phyloP scores from a whole-genome alignment of 2,797 vertebrate genomes.

The Staurois parvus region DNA sequence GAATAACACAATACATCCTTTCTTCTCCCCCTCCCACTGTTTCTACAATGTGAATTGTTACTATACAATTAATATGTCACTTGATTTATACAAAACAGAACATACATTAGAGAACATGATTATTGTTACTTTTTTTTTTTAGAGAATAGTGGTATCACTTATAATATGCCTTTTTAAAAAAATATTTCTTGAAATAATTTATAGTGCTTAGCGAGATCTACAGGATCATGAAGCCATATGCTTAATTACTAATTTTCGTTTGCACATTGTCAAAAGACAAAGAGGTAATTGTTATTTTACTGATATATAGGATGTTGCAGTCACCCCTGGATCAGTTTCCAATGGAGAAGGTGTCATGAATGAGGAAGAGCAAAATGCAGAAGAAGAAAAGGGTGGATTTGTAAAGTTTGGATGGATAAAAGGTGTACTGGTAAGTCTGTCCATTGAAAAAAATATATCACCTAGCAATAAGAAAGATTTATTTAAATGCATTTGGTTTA shows the following conservation, averaged over 20 bases:
- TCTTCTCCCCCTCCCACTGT: too few relatives aligned
- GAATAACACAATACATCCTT: too few relatives aligned
- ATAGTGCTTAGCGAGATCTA: too few relatives aligned
- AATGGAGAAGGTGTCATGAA: conserved; percentile 78
- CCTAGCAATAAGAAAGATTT: background rate
- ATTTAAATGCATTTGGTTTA: background rate
- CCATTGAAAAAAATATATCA: background rate
- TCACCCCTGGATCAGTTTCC: conserved; percentile 75
- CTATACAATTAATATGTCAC: too few relatives aligned
- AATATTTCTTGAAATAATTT: too few relatives aligned
- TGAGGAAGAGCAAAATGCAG: conserved; percentile 77
- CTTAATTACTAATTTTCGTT: background rate
- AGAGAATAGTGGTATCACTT: too few relatives aligned
- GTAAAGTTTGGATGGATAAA: conserved; percentile 98
- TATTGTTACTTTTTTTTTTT: too few relatives aligned
- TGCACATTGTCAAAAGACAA: too few relatives aligned
- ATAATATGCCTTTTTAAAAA: too few relatives aligned
- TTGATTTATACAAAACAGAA: too few relatives aligned
- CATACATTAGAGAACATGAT: background rate
- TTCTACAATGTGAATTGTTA: too few relatives aligned
- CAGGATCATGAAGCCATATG: background rate
- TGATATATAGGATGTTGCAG: conserved; percentile 73
- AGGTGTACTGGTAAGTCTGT: conserved; percentile 93
- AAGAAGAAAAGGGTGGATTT: conserved; percentile 71
- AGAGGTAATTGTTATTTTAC: background rate